Conservation (phyloP, 2,888 invertebrate species). For the Mechanitis messenoides region DNA sequence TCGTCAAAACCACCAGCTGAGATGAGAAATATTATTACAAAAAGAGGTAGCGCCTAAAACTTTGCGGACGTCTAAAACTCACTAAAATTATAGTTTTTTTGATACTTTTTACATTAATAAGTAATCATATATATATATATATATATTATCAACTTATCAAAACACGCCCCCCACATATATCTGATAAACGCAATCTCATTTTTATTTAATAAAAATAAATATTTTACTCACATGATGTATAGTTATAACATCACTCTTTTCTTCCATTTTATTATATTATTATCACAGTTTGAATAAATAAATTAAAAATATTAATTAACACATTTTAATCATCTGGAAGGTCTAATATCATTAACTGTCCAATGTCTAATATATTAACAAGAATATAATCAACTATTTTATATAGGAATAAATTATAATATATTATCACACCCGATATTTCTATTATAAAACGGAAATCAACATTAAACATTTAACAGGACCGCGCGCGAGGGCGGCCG, state of each 20-base stretch:
- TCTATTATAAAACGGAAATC: slow-evolving; percentile 54
- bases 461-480: slow-evolving; percentile 43
- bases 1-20: no score
- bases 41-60: no score
- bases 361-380: slow-evolving; percentile 37
- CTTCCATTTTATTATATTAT: slow-evolving; percentile 42
- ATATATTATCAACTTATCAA: no score
- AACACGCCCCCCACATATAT: no score
- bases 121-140: no score
- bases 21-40: no score
- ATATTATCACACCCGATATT: slow-evolving; percentile 53
- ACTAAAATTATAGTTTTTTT: no score
- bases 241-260: slow-evolving; percentile 57
- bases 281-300: slow-evolving; percentile 72
- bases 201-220: not conserved
- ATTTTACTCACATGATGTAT: slow-evolving; percentile 58
- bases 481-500: slow-evolving; percentile 42
- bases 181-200: not conserved
- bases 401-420: slow-evolving; percentile 59
- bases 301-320: slow-evolving; percentile 35
- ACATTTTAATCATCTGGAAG: slow-evolving; percentile 48
- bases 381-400: slow-evolving; percentile 55
- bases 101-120: no score
- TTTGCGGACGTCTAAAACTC: no score
- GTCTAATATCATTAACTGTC: slow-evolving; percentile 47